phyloP scores from a whole-genome alignment of 2,888 invertebrate species.

The Acleris literana region DNA sequence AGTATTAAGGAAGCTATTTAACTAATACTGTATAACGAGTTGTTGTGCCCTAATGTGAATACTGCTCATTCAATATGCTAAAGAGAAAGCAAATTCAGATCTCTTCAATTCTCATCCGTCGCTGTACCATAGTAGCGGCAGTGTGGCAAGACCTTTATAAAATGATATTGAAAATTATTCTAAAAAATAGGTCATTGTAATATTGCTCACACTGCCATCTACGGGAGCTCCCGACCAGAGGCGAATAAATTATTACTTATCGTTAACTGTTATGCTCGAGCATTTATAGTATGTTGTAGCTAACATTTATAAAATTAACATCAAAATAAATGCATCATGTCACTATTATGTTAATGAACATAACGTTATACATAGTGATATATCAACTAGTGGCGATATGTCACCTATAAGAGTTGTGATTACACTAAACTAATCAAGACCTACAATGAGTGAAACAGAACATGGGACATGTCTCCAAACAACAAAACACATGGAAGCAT shows the following conservation, averaged over 20 bases:
- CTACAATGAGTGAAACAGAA: conserved; percentile 60
- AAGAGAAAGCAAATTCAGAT: conserved; percentile 67
- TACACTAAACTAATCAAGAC: conserved; percentile 76
- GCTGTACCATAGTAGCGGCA: conserved; percentile 47
- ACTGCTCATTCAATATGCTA: conserved; percentile 66
- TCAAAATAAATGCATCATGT: conserved; percentile 83
- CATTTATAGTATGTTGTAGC: conserved; percentile 78
- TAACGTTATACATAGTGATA: conserved; percentile 72
- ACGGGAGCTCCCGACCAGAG: conserved; percentile 52
- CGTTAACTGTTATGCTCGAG: conserved; percentile 76
- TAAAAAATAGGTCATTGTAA: conserved; percentile 63
- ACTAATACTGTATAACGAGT: conserved; percentile 75
- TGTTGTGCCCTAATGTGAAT: conserved; percentile 72
- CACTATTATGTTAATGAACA: conserved; percentile 80
- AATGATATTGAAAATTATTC: conserved; percentile 64
- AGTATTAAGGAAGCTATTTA: conserved; percentile 63
- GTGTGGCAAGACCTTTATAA: conserved; percentile 59
- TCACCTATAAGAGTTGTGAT: conserved; percentile 75
- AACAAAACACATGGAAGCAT: conserved; percentile 75
- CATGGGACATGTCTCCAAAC: conserved; percentile 59
- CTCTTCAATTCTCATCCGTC: conserved; percentile 67
- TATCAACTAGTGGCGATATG: conserved; percentile 65
- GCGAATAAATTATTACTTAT: conserved; percentile 78
- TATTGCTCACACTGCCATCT: conserved; percentile 58
- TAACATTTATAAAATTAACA: conserved; percentile 82